Conservation (phyloP, 2,888 invertebrate species). For the Drosophila monieri region DNA sequence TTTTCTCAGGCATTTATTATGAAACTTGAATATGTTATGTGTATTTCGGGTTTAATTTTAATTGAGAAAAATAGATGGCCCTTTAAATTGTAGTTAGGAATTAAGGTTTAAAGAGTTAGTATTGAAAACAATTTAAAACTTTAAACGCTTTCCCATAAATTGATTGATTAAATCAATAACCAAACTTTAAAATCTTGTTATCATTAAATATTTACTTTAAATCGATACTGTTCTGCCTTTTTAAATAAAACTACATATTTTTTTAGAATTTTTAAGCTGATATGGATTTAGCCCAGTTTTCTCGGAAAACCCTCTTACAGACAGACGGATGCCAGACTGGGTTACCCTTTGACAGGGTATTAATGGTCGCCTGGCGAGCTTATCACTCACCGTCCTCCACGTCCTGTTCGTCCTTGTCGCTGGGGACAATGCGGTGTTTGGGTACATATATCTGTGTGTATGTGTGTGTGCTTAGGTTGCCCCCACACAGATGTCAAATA, state of each 20-base stretch:
- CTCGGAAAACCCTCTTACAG: slow-evolving; percentile 20
- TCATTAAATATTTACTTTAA: too few species aligned
- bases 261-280: neutral
- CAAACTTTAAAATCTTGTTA: too few species aligned
- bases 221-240: too few species aligned
- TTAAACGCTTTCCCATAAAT: too few species aligned
- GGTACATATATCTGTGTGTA: neutral
- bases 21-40: neutral
- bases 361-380: slow-evolving; percentile 54
- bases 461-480: neutral
- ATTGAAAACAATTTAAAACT: too few species aligned
- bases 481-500: slow-evolving; percentile 26
- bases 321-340: slow-evolving; percentile 23
- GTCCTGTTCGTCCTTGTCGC: neutral
- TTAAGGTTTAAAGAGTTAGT: neutral
- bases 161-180: too few species aligned
- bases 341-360: slow-evolving; percentile 39
- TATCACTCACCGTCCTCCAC: slow-evolving; percentile 43
- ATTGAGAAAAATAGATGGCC: neutral
- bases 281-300: slow-evolving; percentile 13
- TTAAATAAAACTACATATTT: neutral
- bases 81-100: neutral
- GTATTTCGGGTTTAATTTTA: neutral
- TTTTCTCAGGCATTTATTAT: neutral
- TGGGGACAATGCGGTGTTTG: slow-evolving; percentile 19